A percentile compares a stretch with the other conserved stretches of the same genome.
Conservation (phyloP, 2,113 vertebrate species). For the mouse (Mus musculus) region DNA sequence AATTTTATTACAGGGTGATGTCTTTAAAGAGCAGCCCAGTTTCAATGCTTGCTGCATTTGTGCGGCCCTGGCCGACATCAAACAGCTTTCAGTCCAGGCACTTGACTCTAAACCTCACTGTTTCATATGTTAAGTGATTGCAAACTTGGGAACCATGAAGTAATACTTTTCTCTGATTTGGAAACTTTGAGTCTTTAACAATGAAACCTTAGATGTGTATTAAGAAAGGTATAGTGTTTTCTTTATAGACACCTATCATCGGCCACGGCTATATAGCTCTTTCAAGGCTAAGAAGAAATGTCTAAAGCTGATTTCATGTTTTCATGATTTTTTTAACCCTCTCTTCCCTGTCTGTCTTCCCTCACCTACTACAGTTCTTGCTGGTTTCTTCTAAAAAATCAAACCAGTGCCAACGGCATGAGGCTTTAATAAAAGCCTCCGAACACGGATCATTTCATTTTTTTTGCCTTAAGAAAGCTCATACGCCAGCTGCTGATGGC, state of each 20-base stretch:
- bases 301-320: conserved; percentile 68
- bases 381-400: conserved; percentile 67
- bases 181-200: conserved; percentile 79
- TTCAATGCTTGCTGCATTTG: conserved; percentile 51
- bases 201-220: conserved; percentile 74
- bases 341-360: background rate
- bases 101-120: conserved; percentile 69
- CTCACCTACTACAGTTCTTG: conserved; percentile 39
- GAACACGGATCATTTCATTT: conserved; percentile 58
- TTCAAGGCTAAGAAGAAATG: conserved; percentile 64
- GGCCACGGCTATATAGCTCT: conserved; percentile 54
- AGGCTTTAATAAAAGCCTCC: conserved; percentile 69
- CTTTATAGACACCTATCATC: conserved; percentile 72
- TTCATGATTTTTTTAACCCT: conserved; percentile 50
- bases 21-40: conserved; percentile 62
- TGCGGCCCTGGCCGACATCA: conserved; percentile 58
- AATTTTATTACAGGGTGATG: conserved; percentile 76
- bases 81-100: conserved; percentile 57
- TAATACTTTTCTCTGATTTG: conserved; percentile 78
- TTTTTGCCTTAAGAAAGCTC: conserved; percentile 56
- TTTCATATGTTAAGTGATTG: conserved; percentile 72
- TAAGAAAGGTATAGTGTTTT: conserved; percentile 78
- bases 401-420: conserved; percentile 40
- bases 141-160: conserved; percentile 81
- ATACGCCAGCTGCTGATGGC: conserved; percentile 4